Evolutionary conservation across 2,888 invertebrate species (phyloP), one percentile per base, ranked within the genome.

Genomic region (Hylaea fasciaria): DNA sequence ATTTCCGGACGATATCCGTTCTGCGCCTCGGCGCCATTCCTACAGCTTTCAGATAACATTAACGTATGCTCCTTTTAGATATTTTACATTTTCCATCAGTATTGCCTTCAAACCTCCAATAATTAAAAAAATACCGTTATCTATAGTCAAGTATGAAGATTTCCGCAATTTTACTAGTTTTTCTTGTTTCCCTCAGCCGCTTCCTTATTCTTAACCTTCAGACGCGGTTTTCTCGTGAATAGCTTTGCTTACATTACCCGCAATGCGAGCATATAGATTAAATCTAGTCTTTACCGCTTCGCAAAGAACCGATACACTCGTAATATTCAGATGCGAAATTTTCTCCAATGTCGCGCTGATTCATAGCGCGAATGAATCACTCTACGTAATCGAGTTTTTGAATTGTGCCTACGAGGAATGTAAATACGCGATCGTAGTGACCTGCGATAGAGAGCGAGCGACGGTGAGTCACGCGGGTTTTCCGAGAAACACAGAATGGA

Each of bases 1-100:
- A 92, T 92, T 91, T 92, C 92, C 92, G 91, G 91, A 90, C 86
- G 83, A 84, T 89, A 85, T 92, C 92, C 92, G 92, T 87, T 79
- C 82, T 57, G 76, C 77, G 74, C 71, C 76, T 74, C 79, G 83
- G 74, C 81, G 81, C 86, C 81, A 75, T 74, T 72, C 74, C 74
- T 70, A 74, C 74, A 77, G 73, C 76, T 76, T 83, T 74, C 70
- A 84, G 84, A 86, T 86, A 84, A 83, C 76, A 71, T 69, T 78
- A 80, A 83, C 80, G 39, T 52, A 50, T 16, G 16, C 49, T 52
- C 40, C 37, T 44, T 61, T 47, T 16, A 57, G 50, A 56, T 45
- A 48, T 46, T 43, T 61, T 46, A 64, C 35, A 56, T 64, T 46
- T 55, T 44, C 53, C 49, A 44, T 49, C 51, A 58, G 28, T 57